Evolutionary conservation across 2,888 invertebrate species (phyloP), one percentile per base, ranked within the genome.

Genomic region (Idaea straminata): DNA sequence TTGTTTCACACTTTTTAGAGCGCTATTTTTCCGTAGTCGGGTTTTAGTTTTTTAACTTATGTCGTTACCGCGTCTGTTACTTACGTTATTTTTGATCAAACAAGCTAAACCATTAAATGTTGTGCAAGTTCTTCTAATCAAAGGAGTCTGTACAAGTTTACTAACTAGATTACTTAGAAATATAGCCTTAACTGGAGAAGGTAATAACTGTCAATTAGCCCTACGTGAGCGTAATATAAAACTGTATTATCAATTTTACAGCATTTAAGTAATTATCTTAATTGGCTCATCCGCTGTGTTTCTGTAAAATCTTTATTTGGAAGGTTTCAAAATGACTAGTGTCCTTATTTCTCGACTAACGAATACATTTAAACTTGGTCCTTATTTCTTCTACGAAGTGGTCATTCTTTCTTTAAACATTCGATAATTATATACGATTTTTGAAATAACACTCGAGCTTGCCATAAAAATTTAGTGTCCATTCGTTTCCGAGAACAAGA

Each of bases 391-490:
- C 47, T 10, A 47, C 47, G 47, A 47, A 47, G 5, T 47, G 47
- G 4, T 13, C 47, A 47, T 47, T 47, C 47, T 47, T 47, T 13
- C 13, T 36, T 47, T 68, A 66, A 72, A 69, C 63, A 65, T 66
- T 60, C 64, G 62, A 47, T 73, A 73, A 76, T 76, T 66, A 72
- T 67, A 70, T 66, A 66, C 71, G 65, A 70, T 72, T 74, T 73
- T 72, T 68, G 66, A 74, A 73, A 74, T 74, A 76, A 73, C 69
- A 69, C 70, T 73, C 59, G 70, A 72, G 68, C 66, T 64, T 61
- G 72, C 69, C 69, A 71, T 76, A 74, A 76, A 76, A 72, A 71
- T 74, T 73, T 71, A 73, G 71, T 73, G 71, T 70, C 73, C 66
- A 65, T 66, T 66, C 64, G n/a, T 62, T 75, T 74, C 74, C 63